phyloP scores from a whole-genome alignment of 1,140 invertebrate species.

The Bombyx mori region ASM3026992v2 NC_085128.1:6403501-6404000 shows the following conservation, averaged over 20 bases:
- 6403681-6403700: not conserved
- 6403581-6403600: conserved; percentile 7
- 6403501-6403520: conserved; percentile 63
- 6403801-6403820: conserved; percentile 28
- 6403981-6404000: conserved; percentile 17
- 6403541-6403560: conserved; percentile 27
- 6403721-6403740: too few species aligned
- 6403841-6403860: conserved; percentile 3
- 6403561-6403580: conserved; percentile 24
- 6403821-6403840: conserved; percentile 17
- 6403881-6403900: conserved; percentile 5
- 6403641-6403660: conserved; percentile 28
- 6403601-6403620: conserved; percentile 5
- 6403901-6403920: conserved; percentile 25
- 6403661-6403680: conserved; percentile 23
- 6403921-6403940: conserved; percentile 33
- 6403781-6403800: conserved; percentile 25
- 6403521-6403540: conserved; percentile 25
- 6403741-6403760: too few species aligned
- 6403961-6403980: conserved; percentile 38
- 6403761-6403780: conserved; percentile 25
- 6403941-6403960: conserved; percentile 25
- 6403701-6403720: not conserved
- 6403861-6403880: conserved; percentile 6
- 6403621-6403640: conserved; percentile 27